These are phyloP conservation scores for Larimichthys crocea DNA, from an alignment of 2,113 vertebrate genomes.

Conservation along the genomic window DNA sequence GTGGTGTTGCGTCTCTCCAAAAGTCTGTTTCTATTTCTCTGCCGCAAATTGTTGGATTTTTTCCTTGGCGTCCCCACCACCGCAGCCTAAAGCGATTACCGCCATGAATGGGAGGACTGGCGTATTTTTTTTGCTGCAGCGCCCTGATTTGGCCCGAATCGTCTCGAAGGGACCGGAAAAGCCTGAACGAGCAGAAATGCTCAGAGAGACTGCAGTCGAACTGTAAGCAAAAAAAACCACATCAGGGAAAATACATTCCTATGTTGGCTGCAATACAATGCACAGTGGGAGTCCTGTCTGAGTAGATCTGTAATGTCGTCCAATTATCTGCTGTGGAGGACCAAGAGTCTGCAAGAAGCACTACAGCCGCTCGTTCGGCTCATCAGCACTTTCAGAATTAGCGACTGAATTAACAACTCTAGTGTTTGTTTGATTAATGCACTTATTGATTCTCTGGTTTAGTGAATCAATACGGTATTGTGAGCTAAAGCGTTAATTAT, in stretches of 20 bases:
- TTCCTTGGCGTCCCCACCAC: too few species aligned
- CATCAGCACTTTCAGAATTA: neutral
- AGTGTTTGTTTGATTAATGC: conserved; percentile 27
- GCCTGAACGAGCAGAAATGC: conserved; percentile 6
- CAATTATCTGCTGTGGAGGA: neutral
- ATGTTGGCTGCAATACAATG: neutral
- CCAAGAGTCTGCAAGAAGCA: neutral
- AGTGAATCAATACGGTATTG: conserved; percentile 17
- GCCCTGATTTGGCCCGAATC: too few species aligned
- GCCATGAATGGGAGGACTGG: too few species aligned
- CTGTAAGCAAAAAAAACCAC: neutral
- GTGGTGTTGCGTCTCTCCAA: too few species aligned
- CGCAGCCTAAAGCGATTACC: too few species aligned
- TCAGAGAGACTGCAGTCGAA: conserved; percentile 4
- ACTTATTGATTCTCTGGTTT: neutral
- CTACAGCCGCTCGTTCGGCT: neutral
- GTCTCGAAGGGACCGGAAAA: neutral
- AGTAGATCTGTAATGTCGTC: neutral
- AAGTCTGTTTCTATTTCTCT: too few species aligned
- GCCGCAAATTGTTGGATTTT: too few species aligned
- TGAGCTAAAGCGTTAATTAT: conserved; percentile 25
- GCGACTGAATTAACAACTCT: neutral
- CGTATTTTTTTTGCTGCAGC: too few species aligned
- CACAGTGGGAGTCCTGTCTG: conserved; percentile 6
- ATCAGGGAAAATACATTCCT: conserved; percentile 25